Percentiles rank a stretch among this genome's conserved stretches.
phyloP scores from a whole-genome alignment of 2,797 vertebrate species.

The Cyprinodon diabolis region DNA sequence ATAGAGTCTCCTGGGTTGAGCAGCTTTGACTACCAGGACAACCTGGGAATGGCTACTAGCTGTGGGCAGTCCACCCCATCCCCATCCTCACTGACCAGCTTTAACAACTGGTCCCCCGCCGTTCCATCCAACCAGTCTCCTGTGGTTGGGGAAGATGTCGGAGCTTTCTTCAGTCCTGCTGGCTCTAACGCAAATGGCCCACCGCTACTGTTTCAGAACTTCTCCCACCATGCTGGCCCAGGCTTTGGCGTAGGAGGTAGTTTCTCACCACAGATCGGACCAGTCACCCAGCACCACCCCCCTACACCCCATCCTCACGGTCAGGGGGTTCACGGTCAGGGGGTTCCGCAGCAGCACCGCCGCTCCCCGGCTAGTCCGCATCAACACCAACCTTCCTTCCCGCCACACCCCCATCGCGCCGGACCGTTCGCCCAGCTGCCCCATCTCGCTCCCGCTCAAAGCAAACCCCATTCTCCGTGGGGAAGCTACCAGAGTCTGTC shows the following conservation, averaged over 20 bases:
- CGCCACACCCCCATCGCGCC: slow-evolving; percentile 93
- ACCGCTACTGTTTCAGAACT: slow-evolving; percentile 97
- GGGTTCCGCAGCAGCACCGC: slow-evolving; percentile 91
- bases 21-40: slow-evolving; percentile 97
- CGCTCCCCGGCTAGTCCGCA: slow-evolving; percentile 97
- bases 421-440: slow-evolving; percentile 96
- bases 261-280: slow-evolving; percentile 97
- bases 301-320: slow-evolving; percentile 92
- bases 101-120: slow-evolving; percentile 98
- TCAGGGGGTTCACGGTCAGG: slow-evolving; percentile 89
- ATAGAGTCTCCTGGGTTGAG: slow-evolving; percentile 95
- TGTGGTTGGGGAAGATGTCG: slow-evolving; percentile 93
- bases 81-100: slow-evolving; percentile 93
- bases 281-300: slow-evolving; percentile 95
- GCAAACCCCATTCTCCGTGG: slow-evolving; percentile 96
- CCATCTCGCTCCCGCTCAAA: slow-evolving; percentile 94
- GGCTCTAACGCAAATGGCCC: slow-evolving; percentile 94
- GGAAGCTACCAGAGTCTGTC: slow-evolving; percentile 98
- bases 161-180: slow-evolving; percentile 91
- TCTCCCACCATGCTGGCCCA: slow-evolving; percentile 95
- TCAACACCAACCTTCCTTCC: slow-evolving; percentile 90
- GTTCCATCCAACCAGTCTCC: slow-evolving; percentile 94
- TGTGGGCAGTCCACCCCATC: slow-evolving; percentile 90
- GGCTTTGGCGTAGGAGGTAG: slow-evolving; percentile 90
- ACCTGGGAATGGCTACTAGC: slow-evolving; percentile 89